Evolutionary conservation across 2,888 invertebrate species (phyloP).

Genomic region (Microctonus aethiopoides): DNA sequence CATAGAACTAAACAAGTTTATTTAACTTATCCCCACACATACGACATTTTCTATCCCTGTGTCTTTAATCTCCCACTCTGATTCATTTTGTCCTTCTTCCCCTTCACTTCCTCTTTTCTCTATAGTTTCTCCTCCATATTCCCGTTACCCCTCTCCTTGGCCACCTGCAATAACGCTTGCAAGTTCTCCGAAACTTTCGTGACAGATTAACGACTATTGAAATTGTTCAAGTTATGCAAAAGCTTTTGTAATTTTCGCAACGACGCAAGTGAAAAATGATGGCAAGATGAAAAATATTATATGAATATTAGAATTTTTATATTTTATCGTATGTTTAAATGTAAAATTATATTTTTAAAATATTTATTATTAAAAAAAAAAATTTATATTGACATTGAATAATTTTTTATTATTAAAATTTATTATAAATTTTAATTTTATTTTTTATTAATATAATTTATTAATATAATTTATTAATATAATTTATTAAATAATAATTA

Average conservation of each 20-base stretch:
- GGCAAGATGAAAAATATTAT: slow-evolving; percentile 12
- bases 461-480: too few relatives aligned
- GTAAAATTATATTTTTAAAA: too few relatives aligned
- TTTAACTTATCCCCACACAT: slow-evolving; percentile 61
- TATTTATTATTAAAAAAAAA: too few relatives aligned
- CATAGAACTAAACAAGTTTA: slow-evolving; percentile 65
- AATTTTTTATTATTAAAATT: too few relatives aligned
- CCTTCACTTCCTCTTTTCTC: slow-evolving; percentile 17
- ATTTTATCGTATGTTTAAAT: slow-evolving; percentile 32
- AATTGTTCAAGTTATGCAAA: slow-evolving; percentile 61
- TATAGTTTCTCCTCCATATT: slow-evolving; percentile 27
- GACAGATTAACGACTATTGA: slow-evolving; percentile 64
- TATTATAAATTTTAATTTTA: too few relatives aligned
- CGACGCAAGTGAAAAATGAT: slow-evolving; percentile 21
- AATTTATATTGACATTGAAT: too few relatives aligned
- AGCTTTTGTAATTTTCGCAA: slow-evolving; percentile 33
- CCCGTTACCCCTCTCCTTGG: slow-evolving; percentile 42
- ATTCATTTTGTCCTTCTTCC: slow-evolving; percentile 32
- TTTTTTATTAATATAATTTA: too few relatives aligned
- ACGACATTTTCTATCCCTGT: slow-evolving; percentile 22
- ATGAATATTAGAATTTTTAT: slow-evolving; percentile 45
- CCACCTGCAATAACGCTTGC: slow-evolving; percentile 57
- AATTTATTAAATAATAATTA: too few relatives aligned
- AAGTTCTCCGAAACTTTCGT: slow-evolving; percentile 58
- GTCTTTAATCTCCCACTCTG: slow-evolving; percentile 35